Conservation (phyloP, 2,797 vertebrate genomes). For the Rachycentron canadum region DNA sequence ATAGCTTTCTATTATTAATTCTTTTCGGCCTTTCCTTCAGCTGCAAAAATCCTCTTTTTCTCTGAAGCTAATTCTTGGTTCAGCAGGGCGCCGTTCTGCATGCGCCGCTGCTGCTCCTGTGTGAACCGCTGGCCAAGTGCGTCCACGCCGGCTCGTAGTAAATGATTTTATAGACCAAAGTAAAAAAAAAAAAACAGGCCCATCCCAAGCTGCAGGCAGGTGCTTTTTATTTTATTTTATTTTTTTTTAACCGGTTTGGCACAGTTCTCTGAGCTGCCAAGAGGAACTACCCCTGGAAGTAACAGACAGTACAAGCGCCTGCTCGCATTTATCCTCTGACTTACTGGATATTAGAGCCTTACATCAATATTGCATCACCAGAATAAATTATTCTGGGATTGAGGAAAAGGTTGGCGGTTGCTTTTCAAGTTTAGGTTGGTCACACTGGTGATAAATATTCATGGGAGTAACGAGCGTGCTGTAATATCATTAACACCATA, state of each 20-base stretch:
- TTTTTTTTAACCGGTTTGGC: background rate
- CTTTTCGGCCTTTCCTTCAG: background rate
- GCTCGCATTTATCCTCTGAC: conserved; percentile 1
- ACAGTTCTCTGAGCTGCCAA: conserved; percentile 15
- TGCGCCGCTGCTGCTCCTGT: background rate
- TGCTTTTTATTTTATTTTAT: background rate
- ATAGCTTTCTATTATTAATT: conserved; percentile 38
- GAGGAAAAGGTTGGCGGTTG: background rate
- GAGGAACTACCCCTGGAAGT: background rate
- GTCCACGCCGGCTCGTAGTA: background rate
- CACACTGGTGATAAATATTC: conserved; percentile 30
- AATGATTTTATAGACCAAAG: conserved; percentile 32
- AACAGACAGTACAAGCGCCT: background rate
- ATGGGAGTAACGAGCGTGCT: background rate
- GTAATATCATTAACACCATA: background rate
- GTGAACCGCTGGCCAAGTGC: background rate
- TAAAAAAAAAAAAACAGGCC: conserved; percentile 32
- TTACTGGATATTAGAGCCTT: conserved; percentile 31
- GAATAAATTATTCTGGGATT: conserved; percentile 4
- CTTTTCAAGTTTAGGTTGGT: conserved; percentile 21
- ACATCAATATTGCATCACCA: conserved; percentile 49
- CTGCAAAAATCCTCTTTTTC: conserved; percentile 19
- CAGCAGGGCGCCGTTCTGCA: background rate
- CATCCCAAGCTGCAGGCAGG: conserved; percentile 16
- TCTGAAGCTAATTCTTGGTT: conserved; percentile 18